Evolutionary conservation across 2,888 invertebrate species (phyloP), one percentile per base, ranked within the genome.

Genomic region (Tipula unca): DNA sequence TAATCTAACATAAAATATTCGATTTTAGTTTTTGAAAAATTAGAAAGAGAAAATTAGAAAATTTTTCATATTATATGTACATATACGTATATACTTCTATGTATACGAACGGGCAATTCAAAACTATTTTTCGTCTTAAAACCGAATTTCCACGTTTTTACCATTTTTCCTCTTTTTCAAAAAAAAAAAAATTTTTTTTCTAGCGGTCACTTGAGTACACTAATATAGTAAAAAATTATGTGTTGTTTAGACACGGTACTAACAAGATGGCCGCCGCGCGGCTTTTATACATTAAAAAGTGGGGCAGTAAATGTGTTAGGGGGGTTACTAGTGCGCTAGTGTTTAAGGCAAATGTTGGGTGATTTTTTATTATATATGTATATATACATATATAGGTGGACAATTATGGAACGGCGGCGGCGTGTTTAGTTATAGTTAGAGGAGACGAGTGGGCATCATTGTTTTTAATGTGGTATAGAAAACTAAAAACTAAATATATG

Each of bases 241-340:
- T 86, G 86, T 86, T 86, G 86, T 86, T 69, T 87, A 87, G 86
- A 87, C 85, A 86, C 86, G 85, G 85, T 85, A 35, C 82, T 85
- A 85, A 85, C 86, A 87, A 87, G 87, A 87, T 87, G 87, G 87
- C 87, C 85, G 87, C 86, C 86, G 87, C 69, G 69, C 87, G 87
- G 85, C 48, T 54, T 29, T 39, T 85, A 20, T 69, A 69, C 69
- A 69, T 69, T 69, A 69, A 69, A 69, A 69, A 69, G 69, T 69
- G 69, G 69, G 69, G 69, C 69, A 69, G 69, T 69, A 69, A 69
- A 69, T 69, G 69, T 69, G 69, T 69, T 69, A 25, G 85, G 85
- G 36, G 85, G 85, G 14, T 85, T 36, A 17, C 69, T 69, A 69
- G 25, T 69, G 8, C 69, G 17, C 17, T 69, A 69, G 69, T 69